A percentile compares a stretch with the other conserved stretches of the same genome.
These are phyloP conservation scores for Porites evermanni DNA, from an alignment of 92 coral and sea anemone genomes.

Conservation along the genomic window DNA sequence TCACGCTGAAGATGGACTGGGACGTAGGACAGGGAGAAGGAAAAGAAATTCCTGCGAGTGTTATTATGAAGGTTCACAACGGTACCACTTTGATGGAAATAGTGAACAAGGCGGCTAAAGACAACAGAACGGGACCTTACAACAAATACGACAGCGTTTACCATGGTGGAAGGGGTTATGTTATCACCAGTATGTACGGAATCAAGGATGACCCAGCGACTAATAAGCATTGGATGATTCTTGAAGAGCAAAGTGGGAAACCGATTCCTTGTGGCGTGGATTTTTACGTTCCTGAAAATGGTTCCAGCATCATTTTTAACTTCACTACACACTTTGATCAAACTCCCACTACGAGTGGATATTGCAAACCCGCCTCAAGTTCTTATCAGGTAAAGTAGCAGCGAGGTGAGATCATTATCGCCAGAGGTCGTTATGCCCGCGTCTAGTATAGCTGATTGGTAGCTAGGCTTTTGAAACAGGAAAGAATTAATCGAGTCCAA, in stretches of 20 bases:
- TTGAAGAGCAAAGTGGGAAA: constrained; percentile 22
- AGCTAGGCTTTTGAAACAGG: too few species aligned
- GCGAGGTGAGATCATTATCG: too few species aligned
- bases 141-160: constrained; percentile 35
- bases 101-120: constrained; percentile 38
- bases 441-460: too few species aligned
- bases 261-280: constrained; percentile 5
- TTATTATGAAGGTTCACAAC: constrained; percentile 14
- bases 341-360: not conserved
- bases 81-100: constrained; percentile 29
- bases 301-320: constrained; percentile 18
- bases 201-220: not conserved
- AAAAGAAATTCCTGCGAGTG: constrained; percentile 9
- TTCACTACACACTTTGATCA: not conserved
- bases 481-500: too few species aligned
- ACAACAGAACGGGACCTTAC: constrained; percentile 5
- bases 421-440: too few species aligned
- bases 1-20: constrained; percentile 33
- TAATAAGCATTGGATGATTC: not conserved
- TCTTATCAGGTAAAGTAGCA: not conserved
- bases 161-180: constrained; percentile 2
- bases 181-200: constrained; percentile 32
- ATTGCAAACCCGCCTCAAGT: not conserved
- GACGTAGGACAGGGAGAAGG: not conserved
- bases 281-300: constrained; percentile 10